phyloP scores from a whole-genome alignment of 2,888 invertebrate species.

The Aspidapion aeneum region DNA sequence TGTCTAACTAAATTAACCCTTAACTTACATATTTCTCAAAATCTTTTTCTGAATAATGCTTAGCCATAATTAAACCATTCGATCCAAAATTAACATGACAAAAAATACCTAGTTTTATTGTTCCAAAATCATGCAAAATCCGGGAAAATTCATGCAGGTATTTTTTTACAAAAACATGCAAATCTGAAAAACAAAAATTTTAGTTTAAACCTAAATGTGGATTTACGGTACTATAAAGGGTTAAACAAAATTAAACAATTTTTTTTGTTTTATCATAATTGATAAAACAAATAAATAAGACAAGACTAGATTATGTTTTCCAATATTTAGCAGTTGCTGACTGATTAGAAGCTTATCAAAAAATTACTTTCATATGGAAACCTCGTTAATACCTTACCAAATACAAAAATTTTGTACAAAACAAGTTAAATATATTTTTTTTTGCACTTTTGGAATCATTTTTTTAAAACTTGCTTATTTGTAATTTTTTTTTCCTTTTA shows the following conservation, averaged over 20 bases:
- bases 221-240: neutral
- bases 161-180: constrained; percentile 4
- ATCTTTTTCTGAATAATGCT: constrained; percentile 37
- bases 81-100: no score
- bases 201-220: neutral
- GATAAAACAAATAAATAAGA: no score
- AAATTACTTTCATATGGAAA: no score
- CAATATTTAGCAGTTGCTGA: no score
- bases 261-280: neutral
- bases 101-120: no score
- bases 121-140: constrained; percentile 3
- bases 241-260: neutral
- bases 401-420: no score
- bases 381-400: no score
- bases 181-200: constrained; percentile 4
- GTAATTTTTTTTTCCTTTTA: no score
- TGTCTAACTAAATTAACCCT: no score
- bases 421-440: no score
- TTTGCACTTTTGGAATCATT: no score
- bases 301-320: neutral
- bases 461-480: no score
- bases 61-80: constrained; percentile 40
- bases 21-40: constrained; percentile 43
- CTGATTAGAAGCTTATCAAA: neutral
- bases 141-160: neutral